These are phyloP conservation scores for Drosophila arizonae DNA, from an alignment of 1,140 invertebrate species.

Conservation along the genomic window DNA sequence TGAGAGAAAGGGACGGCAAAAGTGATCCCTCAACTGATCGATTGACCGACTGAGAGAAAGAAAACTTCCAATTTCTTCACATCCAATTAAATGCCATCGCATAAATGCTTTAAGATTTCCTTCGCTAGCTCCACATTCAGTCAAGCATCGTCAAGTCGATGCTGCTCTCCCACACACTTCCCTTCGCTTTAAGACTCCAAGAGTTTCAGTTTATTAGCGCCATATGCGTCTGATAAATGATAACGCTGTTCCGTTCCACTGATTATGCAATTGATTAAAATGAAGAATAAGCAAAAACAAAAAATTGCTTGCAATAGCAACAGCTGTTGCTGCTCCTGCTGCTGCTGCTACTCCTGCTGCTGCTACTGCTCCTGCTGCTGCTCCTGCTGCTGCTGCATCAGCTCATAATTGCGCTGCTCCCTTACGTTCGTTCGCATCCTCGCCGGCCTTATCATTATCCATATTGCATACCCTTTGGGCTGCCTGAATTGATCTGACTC, in stretches of 20 bases:
- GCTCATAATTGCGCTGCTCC: conserved; percentile 56
- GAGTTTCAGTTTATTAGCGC: conserved; percentile 37
- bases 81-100: too few relatives aligned
- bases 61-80: too few relatives aligned
- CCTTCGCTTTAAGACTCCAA: neutral
- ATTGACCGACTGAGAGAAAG: neutral
- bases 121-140: too few relatives aligned
- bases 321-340: conserved; percentile 5
- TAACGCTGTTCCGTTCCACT: conserved; percentile 14
- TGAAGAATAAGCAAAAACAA: neutral
- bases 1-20: too few relatives aligned
- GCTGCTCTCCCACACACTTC: neutral
- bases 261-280: conserved; percentile 40
- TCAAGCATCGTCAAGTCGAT: too few relatives aligned
- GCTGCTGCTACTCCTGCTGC: neutral
- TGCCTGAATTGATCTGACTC: conserved; percentile 56
- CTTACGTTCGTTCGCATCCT: neutral
- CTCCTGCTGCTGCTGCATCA: neutral
- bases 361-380: neutral
- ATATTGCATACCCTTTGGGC: conserved; percentile 27
- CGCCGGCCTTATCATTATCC: conserved; percentile 5
- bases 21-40: neutral
- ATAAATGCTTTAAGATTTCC: too few relatives aligned
- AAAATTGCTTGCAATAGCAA: conserved; percentile 2
- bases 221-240: conserved; percentile 34